Percentiles rank a stretch among this genome's conserved stretches.
phyloP scores from a whole-genome alignment of 2,797 vertebrate species.

The Rousettus madagascariensis region DNA sequence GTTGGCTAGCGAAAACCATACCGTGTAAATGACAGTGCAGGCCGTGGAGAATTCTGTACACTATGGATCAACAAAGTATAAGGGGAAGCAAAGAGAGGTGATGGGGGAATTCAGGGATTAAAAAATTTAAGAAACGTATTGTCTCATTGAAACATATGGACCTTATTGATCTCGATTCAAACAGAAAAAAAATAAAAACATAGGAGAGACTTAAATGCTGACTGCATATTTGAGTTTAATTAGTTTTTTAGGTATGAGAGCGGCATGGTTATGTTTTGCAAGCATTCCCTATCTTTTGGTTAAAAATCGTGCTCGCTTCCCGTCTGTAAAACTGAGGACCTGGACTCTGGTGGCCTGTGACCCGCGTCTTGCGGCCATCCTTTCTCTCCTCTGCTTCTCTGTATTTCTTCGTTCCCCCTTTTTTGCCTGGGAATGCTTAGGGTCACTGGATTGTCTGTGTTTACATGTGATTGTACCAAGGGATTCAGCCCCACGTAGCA shows the following conservation, averaged over 20 bases:
- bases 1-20: not conserved
- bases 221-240: not conserved
- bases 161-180: not conserved
- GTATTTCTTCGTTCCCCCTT: no score
- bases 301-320: no score
- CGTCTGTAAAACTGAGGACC: no score
- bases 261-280: not conserved
- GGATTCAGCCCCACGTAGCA: no score
- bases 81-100: not conserved
- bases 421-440: no score
- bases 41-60: not conserved
- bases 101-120: not conserved
- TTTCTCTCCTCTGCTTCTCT: no score
- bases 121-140: not conserved
- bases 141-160: not conserved
- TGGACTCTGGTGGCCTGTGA: no score
- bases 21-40: not conserved
- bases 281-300: not conserved
- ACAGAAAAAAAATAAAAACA: not conserved
- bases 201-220: not conserved
- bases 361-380: no score
- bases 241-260: not conserved
- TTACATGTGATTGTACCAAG: no score
- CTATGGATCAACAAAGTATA: not conserved
- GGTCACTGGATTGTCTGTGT: no score